Conservation (phyloP, 2,797 vertebrate species). For the Gadopsis marmoratus region DNA sequence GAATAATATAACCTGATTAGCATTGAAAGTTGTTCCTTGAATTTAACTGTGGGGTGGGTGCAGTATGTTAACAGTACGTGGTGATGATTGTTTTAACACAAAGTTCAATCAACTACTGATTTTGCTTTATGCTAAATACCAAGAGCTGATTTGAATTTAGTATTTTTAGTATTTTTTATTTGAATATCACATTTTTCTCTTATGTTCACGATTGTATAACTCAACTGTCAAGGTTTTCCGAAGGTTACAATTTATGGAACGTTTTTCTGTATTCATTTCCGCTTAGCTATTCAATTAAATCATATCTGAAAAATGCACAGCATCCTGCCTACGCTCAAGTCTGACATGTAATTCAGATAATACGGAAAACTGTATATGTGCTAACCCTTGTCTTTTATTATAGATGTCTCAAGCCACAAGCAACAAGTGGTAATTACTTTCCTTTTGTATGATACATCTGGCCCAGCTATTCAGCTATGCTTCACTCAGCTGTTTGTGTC, state of each 20-base stretch:
- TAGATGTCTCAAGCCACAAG: constrained; percentile 43
- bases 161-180: neutral
- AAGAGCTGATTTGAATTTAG: constrained; percentile 9
- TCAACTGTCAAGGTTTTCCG: neutral
- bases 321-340: neutral
- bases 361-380: constrained; percentile 47
- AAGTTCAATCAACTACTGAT: neutral
- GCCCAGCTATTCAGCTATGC: constrained; percentile 55
- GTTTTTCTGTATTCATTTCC: neutral
- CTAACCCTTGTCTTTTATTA: constrained; percentile 47
- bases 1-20: neutral
- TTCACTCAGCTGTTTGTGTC: constrained; percentile 65
- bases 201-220: neutral
- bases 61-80: neutral
- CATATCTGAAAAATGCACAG: constrained; percentile 5
- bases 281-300: constrained; percentile 17
- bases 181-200: neutral
- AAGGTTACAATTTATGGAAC: neutral
- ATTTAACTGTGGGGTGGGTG: neutral
- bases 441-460: constrained; percentile 65
- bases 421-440: constrained; percentile 75
- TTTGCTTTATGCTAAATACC: neutral
- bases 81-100: neutral
- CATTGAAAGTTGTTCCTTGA: neutral
- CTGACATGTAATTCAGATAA: constrained; percentile 55